A percentile compares a stretch with the other conserved stretches of the same genome.
Evolutionary conservation across 2,113 vertebrate species (phyloP).

Genomic region (Sapajus apella): DNA sequence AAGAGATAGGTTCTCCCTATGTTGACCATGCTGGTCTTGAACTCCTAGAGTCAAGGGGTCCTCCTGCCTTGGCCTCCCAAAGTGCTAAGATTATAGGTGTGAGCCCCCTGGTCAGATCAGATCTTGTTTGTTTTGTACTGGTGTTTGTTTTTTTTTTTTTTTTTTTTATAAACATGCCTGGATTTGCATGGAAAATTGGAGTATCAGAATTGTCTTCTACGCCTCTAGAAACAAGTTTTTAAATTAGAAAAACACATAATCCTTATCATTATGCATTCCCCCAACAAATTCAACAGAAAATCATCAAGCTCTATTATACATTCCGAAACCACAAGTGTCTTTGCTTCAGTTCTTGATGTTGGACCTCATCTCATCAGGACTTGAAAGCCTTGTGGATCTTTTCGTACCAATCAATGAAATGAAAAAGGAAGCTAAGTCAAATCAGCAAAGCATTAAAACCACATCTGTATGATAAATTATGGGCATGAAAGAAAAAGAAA

Average conservation of each 20-base stretch:
- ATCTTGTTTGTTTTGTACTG: neutral
- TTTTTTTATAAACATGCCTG: neutral
- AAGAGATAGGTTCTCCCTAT: no score
- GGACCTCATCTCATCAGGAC: neutral
- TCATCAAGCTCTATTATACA: neutral
- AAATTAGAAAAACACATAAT: neutral
- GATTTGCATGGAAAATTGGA: neutral
- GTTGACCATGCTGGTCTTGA: no score
- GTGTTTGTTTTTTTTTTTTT: neutral
- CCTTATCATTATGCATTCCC: neutral
- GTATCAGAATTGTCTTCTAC: neutral
- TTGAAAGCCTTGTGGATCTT: neutral
- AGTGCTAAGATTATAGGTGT: no score
- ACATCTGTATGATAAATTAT: conserved; percentile 14
- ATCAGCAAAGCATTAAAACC: neutral
- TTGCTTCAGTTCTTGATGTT: neutral
- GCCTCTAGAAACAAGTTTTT: neutral
- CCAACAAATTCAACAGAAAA: neutral
- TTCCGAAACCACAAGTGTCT: conserved; percentile 17
- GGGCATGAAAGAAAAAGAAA: neutral
- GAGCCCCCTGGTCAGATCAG: no score
- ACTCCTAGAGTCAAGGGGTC: no score
- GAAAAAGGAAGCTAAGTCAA: conserved; percentile 35
- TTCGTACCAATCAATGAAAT: conserved; percentile 42
- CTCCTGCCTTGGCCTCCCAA: no score